Evolutionary conservation across 2,888 invertebrate species (phyloP), one percentile per base, ranked within the genome.

Genomic region (Holacanthella duospinosa): DNA sequence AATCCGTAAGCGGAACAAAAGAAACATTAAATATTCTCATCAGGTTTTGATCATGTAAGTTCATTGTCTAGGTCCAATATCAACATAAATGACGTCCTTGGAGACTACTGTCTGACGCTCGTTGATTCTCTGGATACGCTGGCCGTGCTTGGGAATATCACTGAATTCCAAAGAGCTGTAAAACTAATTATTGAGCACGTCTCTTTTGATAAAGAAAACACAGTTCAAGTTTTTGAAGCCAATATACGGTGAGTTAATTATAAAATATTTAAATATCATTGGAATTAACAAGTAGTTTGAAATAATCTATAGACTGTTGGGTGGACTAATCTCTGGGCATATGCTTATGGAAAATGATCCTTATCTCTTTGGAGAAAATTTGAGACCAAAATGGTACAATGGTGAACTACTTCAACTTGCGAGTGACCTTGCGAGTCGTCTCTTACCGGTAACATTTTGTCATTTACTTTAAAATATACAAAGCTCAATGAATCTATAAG

Each of bases 11-110:
- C 76, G n/a, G 28, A 12, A 29, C n/a, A 36, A 29, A 16, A 12
- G 2, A 29, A 60, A 21, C 24, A 57, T 25, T 53, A 43, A 53
- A 25, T n/a, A 24, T 53, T 12, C 9, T 21, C 4, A 26, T 60
- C 26, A 58, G 43, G 29, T 58, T n/a, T n/a, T n/a, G n/a, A n/a
- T n/a, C n/a, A n/a, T n/a, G n/a, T n/a, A n/a, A n/a, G n/a, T n/a
- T n/a, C n/a, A n/a, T n/a, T n/a, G n/a, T n/a, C n/a, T 74, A 83
- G 83, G 65, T 79, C 80, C 62, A 85, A 85, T 74, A 82, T 84
- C 66, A 85, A 84, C 74, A 84, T 84, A 63, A 85, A 85, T 76
- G 84, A 84, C 77, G 83, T 82, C 9, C 77, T 85, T 2, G 84
- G 84, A 48, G 83, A 84, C 73, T 84, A 82, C 74, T 81, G 81